phyloP scores from a whole-genome alignment of 2,113 vertebrate species.

The Ophthalmolycus amberensis region DNA sequence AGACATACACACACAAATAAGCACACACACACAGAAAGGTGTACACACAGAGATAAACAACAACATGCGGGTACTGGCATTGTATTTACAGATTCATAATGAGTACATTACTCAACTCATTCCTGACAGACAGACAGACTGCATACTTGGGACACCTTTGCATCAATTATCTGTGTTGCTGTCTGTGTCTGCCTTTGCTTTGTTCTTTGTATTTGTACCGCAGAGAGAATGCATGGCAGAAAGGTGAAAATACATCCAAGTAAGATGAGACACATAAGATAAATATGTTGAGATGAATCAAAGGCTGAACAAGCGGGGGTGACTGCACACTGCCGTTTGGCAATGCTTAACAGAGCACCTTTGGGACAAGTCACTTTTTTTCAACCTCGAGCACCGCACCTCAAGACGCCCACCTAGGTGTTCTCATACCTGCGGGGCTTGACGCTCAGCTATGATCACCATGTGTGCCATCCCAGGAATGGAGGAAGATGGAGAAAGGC shows the following conservation, averaged over 20 bases:
- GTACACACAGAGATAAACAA: background rate
- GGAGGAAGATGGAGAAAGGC: conserved; percentile 44
- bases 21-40: background rate
- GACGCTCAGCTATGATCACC: conserved; percentile 68
- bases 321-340: background rate
- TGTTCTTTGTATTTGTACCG: background rate
- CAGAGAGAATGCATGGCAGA: conserved; percentile 11
- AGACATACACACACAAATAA: background rate
- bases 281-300: background rate
- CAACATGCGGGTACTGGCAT: background rate
- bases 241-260: background rate
- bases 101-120: conserved; percentile 32
- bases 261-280: conserved; percentile 1
- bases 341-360: conserved; percentile 24
- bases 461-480: conserved; percentile 75
- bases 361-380: conserved; percentile 24
- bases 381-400: conserved; percentile 11
- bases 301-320: background rate
- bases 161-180: conserved; percentile 32
- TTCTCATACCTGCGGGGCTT: conserved; percentile 49
- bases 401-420: conserved; percentile 54
- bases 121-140: conserved; percentile 36
- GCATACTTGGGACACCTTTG: conserved; percentile 16
- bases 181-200: background rate
- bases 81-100: background rate